Conservation (phyloP, 92 coral and sea anemone species). For the Umimayanthus chanpuru region DNA sequence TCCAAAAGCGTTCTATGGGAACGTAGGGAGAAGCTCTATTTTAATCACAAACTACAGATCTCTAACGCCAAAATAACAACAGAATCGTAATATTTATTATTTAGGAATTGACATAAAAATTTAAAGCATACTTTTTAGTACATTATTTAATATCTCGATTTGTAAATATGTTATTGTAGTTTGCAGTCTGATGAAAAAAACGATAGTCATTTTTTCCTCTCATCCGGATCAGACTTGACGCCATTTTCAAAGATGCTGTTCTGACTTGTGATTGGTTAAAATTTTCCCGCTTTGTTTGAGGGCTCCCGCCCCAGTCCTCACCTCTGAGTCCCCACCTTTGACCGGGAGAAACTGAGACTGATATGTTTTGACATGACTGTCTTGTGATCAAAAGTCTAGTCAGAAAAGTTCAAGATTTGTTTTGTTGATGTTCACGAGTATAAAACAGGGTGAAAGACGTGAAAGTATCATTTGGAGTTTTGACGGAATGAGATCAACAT, state of each 20-base stretch:
- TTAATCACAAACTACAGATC: background rate
- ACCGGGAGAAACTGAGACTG: background rate
- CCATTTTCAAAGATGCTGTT: constrained; percentile 33
- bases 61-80: background rate
- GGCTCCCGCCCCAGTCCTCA: background rate
- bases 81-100: background rate
- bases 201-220: background rate
- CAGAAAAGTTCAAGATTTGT: no score
- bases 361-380: no score
- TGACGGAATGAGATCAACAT: background rate
- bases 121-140: background rate
- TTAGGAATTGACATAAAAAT: background rate
- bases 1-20: background rate
- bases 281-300: constrained; percentile 2
- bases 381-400: background rate
- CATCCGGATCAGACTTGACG: background rate
- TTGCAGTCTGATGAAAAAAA: background rate
- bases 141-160: background rate
- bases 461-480: no score
- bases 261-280: constrained; percentile 31
- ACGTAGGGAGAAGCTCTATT: constrained; percentile 15
- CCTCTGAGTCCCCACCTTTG: no score
- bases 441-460: background rate
- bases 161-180: background rate
- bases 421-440: no score